phyloP scores from a whole-genome alignment of 2,888 invertebrate species.

The Podotricha telesiphe region DNA sequence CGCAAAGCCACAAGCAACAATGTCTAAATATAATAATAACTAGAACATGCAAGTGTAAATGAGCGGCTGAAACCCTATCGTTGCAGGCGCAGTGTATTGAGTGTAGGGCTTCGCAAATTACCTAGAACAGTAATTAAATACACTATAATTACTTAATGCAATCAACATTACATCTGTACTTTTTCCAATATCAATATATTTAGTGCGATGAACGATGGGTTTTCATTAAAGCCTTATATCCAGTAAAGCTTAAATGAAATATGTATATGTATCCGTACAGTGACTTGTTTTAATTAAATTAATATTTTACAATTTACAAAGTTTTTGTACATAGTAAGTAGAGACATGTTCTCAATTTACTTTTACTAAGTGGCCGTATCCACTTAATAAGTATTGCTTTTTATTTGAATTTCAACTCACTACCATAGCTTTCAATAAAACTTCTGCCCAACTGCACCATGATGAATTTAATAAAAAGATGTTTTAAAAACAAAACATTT shows the following conservation, averaged over 20 bases:
- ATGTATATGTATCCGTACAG: background rate
- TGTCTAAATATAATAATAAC: constrained; percentile 30
- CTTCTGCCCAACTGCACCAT: too few relatives aligned
- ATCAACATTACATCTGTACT: constrained; percentile 54
- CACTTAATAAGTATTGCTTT: too few relatives aligned
- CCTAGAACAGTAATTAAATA: constrained; percentile 79
- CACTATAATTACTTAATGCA: constrained; percentile 79
- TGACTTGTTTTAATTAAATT: background rate
- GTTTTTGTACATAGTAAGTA: too few relatives aligned
- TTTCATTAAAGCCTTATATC: too few relatives aligned
- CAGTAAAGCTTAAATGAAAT: constrained; percentile 3
- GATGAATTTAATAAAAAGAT: too few relatives aligned
- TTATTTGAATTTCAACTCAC: too few relatives aligned
- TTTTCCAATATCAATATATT: constrained; percentile 4
- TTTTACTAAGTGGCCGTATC: too few relatives aligned
- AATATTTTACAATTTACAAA: background rate
- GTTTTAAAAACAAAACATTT: too few relatives aligned
- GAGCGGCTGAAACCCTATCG: constrained; percentile 73
- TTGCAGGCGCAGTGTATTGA: constrained; percentile 57
- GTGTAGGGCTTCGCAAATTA: constrained; percentile 77
- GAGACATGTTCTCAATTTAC: too few relatives aligned
- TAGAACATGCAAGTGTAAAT: constrained; percentile 74
- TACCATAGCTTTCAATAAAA: too few relatives aligned
- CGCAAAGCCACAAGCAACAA: constrained; percentile 39
- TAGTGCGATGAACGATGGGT: background rate